Base-by-base conservation (phyloP, 2,113 vertebrate genomes). In the Macaca nemestrina region DNA sequence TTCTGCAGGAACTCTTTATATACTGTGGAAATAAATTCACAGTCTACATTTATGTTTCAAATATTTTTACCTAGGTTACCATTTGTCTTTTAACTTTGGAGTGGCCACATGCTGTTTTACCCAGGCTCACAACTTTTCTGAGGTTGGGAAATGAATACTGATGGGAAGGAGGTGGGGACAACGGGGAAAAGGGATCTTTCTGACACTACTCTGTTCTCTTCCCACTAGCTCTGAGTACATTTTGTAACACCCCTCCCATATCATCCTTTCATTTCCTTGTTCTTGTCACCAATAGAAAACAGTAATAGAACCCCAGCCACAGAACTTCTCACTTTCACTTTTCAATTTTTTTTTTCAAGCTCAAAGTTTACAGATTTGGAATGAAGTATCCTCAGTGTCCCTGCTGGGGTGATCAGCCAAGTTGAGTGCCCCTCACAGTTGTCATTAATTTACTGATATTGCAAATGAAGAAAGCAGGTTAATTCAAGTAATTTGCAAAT, bases 181-280 rank as follows among this genome's bases (percentile, higher is more conserved):
- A 27, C 25, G 61, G 50, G 23, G 64, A 83, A 91, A 87, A 68
- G 76, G 90, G 92, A 92, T 75, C 73, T 90, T 90, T 75, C 92
- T 86, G 79, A 16, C 79, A 86, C 79, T 16, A 23, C 79, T 30
- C 55, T 13, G 20, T 32, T 87, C 64, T 87, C 87, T 93, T 92
- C 97, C 79, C 94, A 84, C 55, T 35, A 81, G 61, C 84, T 80
- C 68, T 20, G 75, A 83, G 95, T 2, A 95, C 95, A 88, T 95
- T 95, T 88, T 87, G 95, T 79, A 96, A 96, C 2, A 25, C 12
- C 95, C 67, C 50, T 43, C 20, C 87, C 3, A 0, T 23, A 35
- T 64, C 90, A 83, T 70, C 76, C 84, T 97, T 89, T 93, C 94
- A 9, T 95, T 97, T 96, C 97, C 95, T 94, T 96, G 67, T 97